Percentiles rank a stretch among this genome's conserved stretches.
These are phyloP conservation scores for Ophthalmolycus amberensis DNA, from an alignment of 2,113 vertebrate genomes.

Conservation along the genomic window DNA sequence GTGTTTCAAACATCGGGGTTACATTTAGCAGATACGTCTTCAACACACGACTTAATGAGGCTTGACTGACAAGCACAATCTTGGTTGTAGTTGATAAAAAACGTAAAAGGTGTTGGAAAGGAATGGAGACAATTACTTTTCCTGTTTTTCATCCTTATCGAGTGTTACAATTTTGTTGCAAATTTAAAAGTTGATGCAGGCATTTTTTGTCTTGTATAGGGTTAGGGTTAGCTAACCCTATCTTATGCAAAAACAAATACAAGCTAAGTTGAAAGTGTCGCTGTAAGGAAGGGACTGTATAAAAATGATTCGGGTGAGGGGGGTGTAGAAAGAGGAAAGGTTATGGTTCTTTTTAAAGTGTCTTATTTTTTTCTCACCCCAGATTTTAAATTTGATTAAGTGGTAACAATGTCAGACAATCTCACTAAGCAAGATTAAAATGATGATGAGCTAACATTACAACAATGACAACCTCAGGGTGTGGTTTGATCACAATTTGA, in stretches of 20 bases:
- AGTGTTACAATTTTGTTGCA: not conserved
- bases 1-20: slow-evolving; percentile 46
- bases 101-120: not conserved
- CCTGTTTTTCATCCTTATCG: not conserved
- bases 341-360: too few species aligned
- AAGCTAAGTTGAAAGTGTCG: too few species aligned
- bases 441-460: not conserved
- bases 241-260: not conserved
- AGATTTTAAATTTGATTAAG: too few species aligned
- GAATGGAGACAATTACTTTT: not conserved
- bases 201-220: not conserved
- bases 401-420: too few species aligned
- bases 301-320: too few species aligned
- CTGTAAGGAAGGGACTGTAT: too few species aligned
- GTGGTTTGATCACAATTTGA: not conserved
- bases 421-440: too few species aligned
- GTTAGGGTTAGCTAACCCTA: too few species aligned
- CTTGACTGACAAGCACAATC: not conserved
- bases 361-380: too few species aligned
- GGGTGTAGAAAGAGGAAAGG: too few species aligned
- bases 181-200: not conserved
- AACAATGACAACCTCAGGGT: not conserved
- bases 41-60: slow-evolving; percentile 2
- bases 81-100: not conserved
- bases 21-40: slow-evolving; percentile 9